Base-by-base conservation (phyloP, 2,113 vertebrate genomes). In the Epinephelus cyanopodus region DNA sequence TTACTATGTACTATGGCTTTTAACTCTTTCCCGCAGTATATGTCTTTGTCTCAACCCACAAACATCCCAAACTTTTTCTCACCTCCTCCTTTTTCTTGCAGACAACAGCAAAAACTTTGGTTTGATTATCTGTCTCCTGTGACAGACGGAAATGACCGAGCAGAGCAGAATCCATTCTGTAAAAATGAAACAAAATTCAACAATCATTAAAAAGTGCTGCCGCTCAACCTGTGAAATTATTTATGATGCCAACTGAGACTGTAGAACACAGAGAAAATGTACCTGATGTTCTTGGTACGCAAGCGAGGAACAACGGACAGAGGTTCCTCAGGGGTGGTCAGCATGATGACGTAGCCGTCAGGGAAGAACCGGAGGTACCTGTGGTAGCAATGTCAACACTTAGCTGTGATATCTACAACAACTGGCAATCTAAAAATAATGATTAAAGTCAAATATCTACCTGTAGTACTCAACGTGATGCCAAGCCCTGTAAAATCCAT, bases 401-500 rank as follows among this genome's bases (percentile, higher is more conserved):
- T 23, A 23, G 12, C 54, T 63, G 33, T 39, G n/a, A 45, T 23
- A 37, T 50, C 10, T 54, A 57, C 6, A 56, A 57, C 3, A 56
- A 29, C 14, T 74, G 15, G n/a, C 25, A 61, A n/a, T 61, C 4
- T 64, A 12, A 74, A 12, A 19, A 21, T 0, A 11, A 50, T 0
- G 8, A n/a, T 7, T 66, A 0, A 18, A 63, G 9, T 75, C 37
- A 56, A 70, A 64, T 21, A 19, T 70, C 85, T 95, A 99, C 98
- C 98, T 98, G 95, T 98, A 99, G 95, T 96, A 99, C 92, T 99
- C 98, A 90, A 99, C 98, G 89, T 99, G 97, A 94, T 99, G 98
- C 98, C 98, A 99, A 0, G 98, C 97, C 90, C 98, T 96, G 87
- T 99, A 99, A 95, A 99, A 99, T 64, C 98, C 98, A 95, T 99